Evolutionary conservation across 2,888 invertebrate genomes (phyloP).

Genomic region (Drosophila prostipennis): DNA sequence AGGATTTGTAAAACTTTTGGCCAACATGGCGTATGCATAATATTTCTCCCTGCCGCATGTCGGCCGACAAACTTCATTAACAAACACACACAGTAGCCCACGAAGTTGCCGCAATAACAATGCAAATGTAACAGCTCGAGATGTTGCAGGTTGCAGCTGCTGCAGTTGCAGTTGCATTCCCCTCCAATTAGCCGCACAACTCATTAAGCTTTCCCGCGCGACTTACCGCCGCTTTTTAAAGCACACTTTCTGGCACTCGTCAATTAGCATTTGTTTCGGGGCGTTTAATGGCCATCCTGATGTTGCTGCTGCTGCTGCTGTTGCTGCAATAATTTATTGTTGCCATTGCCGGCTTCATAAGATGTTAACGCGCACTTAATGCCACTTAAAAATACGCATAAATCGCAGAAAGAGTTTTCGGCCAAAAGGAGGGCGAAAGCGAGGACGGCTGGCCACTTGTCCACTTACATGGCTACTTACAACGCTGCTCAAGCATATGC

Average conservation of each 20-base stretch:
- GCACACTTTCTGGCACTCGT: slow-evolving; percentile 45
- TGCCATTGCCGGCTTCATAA: slow-evolving; percentile 66
- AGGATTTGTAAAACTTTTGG: slow-evolving; percentile 60
- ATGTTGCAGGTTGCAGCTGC: slow-evolving; percentile 25
- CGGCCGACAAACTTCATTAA: slow-evolving; percentile 59
- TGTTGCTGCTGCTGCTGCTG: slow-evolving; percentile 15
- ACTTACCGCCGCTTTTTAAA: slow-evolving; percentile 53
- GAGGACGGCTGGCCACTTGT: slow-evolving; percentile 52
- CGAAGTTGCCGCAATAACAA: slow-evolving; percentile 46
- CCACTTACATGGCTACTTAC: slow-evolving; percentile 78
- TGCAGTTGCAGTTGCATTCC: slow-evolving; percentile 19
- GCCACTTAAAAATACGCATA: slow-evolving; percentile 79
- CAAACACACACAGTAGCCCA: slow-evolving; percentile 28
- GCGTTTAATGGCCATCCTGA: slow-evolving; percentile 56
- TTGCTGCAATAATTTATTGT: slow-evolving; percentile 47
- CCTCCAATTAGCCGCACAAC: slow-evolving; percentile 60
- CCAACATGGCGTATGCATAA: slow-evolving; percentile 70
- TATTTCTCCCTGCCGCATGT: slow-evolving; percentile 64
- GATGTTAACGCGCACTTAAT: slow-evolving; percentile 80
- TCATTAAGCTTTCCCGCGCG: slow-evolving; percentile 53
- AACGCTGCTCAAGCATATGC: slow-evolving; percentile 72
- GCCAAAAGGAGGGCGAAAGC: slow-evolving; percentile 4
- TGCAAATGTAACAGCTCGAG: slow-evolving; percentile 52
- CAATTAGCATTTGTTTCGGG: slow-evolving; percentile 66
- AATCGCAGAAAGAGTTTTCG: slow-evolving; percentile 54